phyloP scores from a whole-genome alignment of 2,888 invertebrate species.

The Abrostola tripartita region DNA sequence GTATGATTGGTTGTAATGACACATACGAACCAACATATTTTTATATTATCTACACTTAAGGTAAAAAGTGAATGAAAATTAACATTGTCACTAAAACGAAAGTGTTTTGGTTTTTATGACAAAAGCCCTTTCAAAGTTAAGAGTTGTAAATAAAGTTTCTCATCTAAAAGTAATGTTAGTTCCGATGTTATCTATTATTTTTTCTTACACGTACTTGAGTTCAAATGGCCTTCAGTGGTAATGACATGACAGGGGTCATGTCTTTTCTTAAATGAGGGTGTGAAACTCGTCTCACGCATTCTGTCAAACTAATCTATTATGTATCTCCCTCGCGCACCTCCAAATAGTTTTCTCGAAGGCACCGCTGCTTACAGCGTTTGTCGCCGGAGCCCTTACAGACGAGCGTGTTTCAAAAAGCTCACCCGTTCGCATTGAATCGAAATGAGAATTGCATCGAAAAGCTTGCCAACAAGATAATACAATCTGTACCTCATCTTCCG shows the following conservation, averaged over 20 bases:
- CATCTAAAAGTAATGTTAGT: constrained; percentile 27
- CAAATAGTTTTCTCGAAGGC: constrained; percentile 43
- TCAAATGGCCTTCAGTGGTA: constrained; percentile 49
- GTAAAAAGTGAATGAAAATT: too few species aligned
- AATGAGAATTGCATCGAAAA: constrained; percentile 79
- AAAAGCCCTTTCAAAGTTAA: constrained; percentile 30
- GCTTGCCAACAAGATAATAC: constrained; percentile 85
- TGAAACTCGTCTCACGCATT: constrained; percentile 55
- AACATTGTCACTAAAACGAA: too few species aligned
- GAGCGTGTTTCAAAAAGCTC: constrained; percentile 39
- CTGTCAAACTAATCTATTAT: constrained; percentile 61
- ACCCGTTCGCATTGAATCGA: constrained; percentile 71
- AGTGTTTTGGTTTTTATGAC: too few species aligned
- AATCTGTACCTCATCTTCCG: constrained; percentile 79
- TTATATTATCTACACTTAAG: too few species aligned
- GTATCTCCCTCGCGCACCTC: constrained; percentile 48
- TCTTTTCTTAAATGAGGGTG: constrained; percentile 53
- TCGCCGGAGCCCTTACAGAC: constrained; percentile 17
- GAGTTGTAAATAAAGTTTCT: constrained; percentile 34
- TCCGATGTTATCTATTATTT: constrained; percentile 39
- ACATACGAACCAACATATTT: too few species aligned
- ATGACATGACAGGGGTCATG: constrained; percentile 54
- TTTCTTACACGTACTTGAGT: constrained; percentile 37
- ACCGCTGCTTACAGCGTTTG: constrained; percentile 28
- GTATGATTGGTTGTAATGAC: too few species aligned